These are phyloP conservation scores for Galeopsomyia nigrocyanea DNA, from an alignment of 2,888 invertebrate species.

Conservation along the genomic window DNA sequence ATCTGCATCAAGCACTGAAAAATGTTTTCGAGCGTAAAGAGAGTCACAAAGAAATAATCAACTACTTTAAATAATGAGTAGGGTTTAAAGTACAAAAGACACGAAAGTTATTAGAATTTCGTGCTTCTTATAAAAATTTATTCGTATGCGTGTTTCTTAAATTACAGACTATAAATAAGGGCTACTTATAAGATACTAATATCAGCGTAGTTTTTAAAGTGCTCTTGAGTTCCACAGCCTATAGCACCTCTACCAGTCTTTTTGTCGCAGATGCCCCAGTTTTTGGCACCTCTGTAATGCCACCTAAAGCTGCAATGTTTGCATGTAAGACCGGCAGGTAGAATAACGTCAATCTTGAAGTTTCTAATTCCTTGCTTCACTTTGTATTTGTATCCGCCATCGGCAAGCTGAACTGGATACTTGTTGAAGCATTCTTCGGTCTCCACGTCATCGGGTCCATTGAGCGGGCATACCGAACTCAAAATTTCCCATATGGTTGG, in stretches of 20 bases:
- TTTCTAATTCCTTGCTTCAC: conserved; percentile 44
- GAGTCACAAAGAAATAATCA: too few relatives aligned
- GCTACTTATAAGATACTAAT: too few relatives aligned
- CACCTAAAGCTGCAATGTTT: conserved; percentile 72
- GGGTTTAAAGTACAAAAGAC: too few relatives aligned
- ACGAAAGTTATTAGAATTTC: too few relatives aligned
- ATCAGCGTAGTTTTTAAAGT: conserved; percentile 55
- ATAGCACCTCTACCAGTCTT: conserved; percentile 57
- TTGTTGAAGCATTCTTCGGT: too few relatives aligned
- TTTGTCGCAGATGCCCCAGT: conserved; percentile 69
- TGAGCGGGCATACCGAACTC: conserved; percentile 70
- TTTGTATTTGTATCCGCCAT: conserved; percentile 67
- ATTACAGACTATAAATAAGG: too few relatives aligned
- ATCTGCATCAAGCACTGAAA: conserved; percentile 29
- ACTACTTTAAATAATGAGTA: too few relatives aligned
- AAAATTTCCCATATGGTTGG: conserved; percentile 70
- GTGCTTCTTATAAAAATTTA: too few relatives aligned
- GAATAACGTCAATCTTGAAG: background rate
- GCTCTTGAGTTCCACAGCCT: conserved; percentile 72
- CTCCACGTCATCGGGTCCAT: conserved; percentile 37
- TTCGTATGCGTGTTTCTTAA: too few relatives aligned
- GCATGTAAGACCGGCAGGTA: conserved; percentile 68
- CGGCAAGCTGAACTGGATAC: conserved; percentile 67
- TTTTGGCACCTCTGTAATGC: conserved; percentile 71
- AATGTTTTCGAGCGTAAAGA: conserved; percentile 20